Base-by-base conservation (phyloP, 2,888 invertebrate genomes). In the Stenurella melanura region DNA sequence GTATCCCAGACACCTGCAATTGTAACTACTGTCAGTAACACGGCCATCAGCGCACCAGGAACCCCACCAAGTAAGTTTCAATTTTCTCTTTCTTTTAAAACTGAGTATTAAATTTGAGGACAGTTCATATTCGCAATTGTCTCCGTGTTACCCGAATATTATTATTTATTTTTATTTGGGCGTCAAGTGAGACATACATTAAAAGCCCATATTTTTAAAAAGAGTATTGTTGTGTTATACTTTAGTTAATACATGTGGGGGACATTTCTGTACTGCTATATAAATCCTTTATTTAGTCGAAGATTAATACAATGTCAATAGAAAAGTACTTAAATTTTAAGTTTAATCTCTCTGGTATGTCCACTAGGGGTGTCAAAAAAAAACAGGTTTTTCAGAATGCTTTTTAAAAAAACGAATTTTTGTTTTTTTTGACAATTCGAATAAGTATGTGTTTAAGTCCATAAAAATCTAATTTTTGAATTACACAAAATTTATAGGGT, bases 21-120 rank as follows among this genome's bases (percentile, higher is more conserved):
- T 54, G 82, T 81, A 5, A 78, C 80, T 12, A 80, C 81, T 60
- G 89, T 91, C 42, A 89, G 91, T 1, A 88, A 90, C 17, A 88
- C 91, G 60, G 77, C 54, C 11, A 26, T 26, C n/a, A 80, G 70
- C 67, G 84, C 90, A 12, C 84, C 87, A 6, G 90, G 81, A 73
- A 86, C 87, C 68, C 85, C 88, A 57, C 85, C 87, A 79, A 86
- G 87, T 88, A 86, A 81, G 84, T 83, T 26, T 0, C 7, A 11
- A 5, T 60, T 60, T 5, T 60, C 7, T 11, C 21, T 30, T 21
- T 61, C 15, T 26, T 26, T 26, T n/a, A n/a, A n/a, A 4, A 26
- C 4, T 26, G 21, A 26, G 21, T 26, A 4, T 26, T 26, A 26
- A 34, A 7, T 34, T 34, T 61, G 15, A 5, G 12, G 15, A 12